Evolutionary conservation across 2,113 vertebrate species (phyloP), one percentile per base, ranked within the genome.

Genomic region (Oreochromis aureus): DNA sequence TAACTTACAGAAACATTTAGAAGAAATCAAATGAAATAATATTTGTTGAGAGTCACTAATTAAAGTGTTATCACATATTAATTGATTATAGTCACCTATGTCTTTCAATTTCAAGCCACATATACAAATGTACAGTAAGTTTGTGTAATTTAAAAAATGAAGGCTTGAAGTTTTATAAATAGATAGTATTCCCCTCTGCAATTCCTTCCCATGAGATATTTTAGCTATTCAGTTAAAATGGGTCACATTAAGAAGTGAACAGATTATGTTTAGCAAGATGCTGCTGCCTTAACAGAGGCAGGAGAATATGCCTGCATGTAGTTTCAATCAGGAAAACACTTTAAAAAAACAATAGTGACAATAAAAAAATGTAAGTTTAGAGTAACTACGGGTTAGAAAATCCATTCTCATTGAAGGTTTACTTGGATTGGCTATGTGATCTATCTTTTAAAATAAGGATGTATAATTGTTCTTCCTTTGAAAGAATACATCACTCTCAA

Each of bases 201-300:
- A 55, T 85, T 83, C 2, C 32, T 83, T 86, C 76, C 85, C 76
- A 58, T 18, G 54, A 86, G 73, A 84, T 34, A 58, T 11, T 78
- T 89, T 15, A 56, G 80, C 78, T 91, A 87, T 76, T 83, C 56
- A 18, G n/a, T 83, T 78, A 85, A 87, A 89, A 82, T 82, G 66
- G 56, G 82, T 87, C 76, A 71, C 44, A 86, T 81, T 86, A 78
- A 48, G 87, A 48, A 84, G 87, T 80, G 87, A 79, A 87, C 36
- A 86, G 69, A 80, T 79, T 51, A 85, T 81, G 66, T 78, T 85
- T 91, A 86, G 39, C 19, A 69, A 13, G 24, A 34, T 51, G 63
- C 36, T 81, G 51, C 69, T 76, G 84, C 56, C 54, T 88, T 87
- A 69, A 83, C 76, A 51, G 44, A 59, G 27, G 6, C 48, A 79